These are phyloP conservation scores for Lathronympha strigana DNA, from an alignment of 2,888 invertebrate genomes.

Conservation along the genomic window DNA sequence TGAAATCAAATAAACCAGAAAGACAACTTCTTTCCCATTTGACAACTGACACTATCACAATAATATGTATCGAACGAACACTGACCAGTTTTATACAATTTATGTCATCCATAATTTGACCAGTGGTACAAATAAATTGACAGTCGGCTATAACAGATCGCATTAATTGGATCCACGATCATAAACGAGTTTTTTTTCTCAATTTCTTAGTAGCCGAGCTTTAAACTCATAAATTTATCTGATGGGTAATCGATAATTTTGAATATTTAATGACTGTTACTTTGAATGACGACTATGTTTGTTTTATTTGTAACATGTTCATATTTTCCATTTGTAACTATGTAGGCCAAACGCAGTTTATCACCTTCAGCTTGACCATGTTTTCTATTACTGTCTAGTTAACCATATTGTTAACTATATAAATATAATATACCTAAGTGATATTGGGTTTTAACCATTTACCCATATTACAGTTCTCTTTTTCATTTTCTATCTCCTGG, in stretches of 20 bases:
- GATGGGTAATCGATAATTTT: slow-evolving; percentile 19
- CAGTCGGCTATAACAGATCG: slow-evolving; percentile 50
- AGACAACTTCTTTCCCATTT: background rate
- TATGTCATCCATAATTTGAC: slow-evolving; percentile 52
- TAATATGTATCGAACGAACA: slow-evolving; percentile 22
- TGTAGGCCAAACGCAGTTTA: too few species aligned
- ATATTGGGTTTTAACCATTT: too few species aligned
- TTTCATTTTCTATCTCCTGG: too few species aligned
- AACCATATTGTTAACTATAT: too few species aligned
- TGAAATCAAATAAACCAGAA: background rate
- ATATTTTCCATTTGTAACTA: background rate
- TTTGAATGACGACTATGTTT: slow-evolving; percentile 20
- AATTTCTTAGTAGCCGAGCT: slow-evolving; percentile 43
- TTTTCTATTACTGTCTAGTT: too few species aligned
- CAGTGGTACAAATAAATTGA: slow-evolving; percentile 57
- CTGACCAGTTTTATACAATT: slow-evolving; percentile 16
- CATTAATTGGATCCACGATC: slow-evolving; percentile 43
- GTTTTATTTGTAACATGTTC: background rate
- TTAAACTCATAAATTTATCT: slow-evolving; percentile 25
- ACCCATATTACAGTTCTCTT: too few species aligned
- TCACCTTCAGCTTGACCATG: too few species aligned
- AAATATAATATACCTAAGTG: too few species aligned
- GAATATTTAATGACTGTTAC: slow-evolving; percentile 16
- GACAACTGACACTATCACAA: slow-evolving; percentile 1
- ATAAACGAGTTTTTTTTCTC: slow-evolving; percentile 38